These are phyloP conservation scores for Papilio dardanus DNA, from an alignment of 1,140 invertebrate genomes.

Conservation along the genomic window DNA sequence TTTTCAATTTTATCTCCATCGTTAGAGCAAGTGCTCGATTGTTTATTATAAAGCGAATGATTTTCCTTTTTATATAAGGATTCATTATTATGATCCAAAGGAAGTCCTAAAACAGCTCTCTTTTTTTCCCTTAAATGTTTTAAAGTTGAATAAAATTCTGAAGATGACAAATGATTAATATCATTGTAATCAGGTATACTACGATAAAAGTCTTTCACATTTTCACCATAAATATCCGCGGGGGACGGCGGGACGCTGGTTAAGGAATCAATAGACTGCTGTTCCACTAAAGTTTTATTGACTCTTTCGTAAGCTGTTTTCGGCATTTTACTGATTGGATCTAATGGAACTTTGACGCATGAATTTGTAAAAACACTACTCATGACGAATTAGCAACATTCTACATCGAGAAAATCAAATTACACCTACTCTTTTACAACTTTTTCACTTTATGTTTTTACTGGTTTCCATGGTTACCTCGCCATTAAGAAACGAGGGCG, in stretches of 20 bases:
- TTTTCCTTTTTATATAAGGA: neutral
- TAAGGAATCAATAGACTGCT: constrained; percentile 66
- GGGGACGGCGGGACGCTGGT: constrained; percentile 57
- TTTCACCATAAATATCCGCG: constrained; percentile 72
- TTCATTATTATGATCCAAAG: constrained; percentile 72
- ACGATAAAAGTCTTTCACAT: constrained; percentile 85
- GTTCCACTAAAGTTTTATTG: constrained; percentile 63
- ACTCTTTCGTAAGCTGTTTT: constrained; percentile 85
- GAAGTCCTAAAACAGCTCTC: constrained; percentile 82
- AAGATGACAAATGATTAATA: constrained; percentile 86
- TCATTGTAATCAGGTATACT: constrained; percentile 88
- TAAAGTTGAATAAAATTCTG: constrained; percentile 86
- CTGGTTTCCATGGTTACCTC: neutral
- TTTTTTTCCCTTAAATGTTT: constrained; percentile 86
- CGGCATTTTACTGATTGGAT: constrained; percentile 85
- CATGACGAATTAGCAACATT: constrained; percentile 52
- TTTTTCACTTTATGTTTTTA: constrained; percentile 1
- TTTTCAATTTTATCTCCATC: neutral
- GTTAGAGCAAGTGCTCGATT: neutral
- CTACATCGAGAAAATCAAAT: no score
- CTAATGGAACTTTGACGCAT: constrained; percentile 85
- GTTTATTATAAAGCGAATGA: constrained; percentile 2
- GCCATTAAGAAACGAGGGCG: neutral
- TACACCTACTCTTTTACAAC: neutral
- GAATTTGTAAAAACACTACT: constrained; percentile 84